phyloP scores from a whole-genome alignment of 92 coral and sea anemone genomes.

The Paragorgia papillata region DNA sequence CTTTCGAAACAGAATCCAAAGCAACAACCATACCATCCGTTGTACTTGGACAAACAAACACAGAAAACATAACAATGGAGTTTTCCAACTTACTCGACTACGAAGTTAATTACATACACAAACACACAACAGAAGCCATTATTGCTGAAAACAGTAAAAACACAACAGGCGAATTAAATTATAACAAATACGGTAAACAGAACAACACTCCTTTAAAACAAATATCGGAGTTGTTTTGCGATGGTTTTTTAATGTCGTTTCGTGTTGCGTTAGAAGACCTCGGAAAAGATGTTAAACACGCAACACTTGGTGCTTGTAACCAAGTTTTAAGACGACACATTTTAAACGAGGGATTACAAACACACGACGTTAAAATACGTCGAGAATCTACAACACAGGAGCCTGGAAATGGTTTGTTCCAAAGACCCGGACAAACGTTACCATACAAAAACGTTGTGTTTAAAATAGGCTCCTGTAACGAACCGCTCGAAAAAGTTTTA shows the following conservation, averaged over 20 bases:
- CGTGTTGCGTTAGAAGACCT: background rate
- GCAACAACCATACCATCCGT: no score
- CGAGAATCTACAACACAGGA: background rate
- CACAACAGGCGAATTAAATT: background rate
- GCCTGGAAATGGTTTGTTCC: background rate
- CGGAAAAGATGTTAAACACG: background rate
- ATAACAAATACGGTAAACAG: background rate
- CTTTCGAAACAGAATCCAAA: no score
- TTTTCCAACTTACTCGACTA: no score
- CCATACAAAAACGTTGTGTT: background rate
- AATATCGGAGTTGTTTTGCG: constrained; percentile 39
- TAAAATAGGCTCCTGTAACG: background rate
- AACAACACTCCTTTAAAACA: constrained; percentile 42
- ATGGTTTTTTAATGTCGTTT: background rate
- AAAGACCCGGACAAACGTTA: no score
- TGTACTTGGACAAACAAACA: no score
- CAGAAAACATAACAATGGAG: no score
- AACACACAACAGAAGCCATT: background rate
- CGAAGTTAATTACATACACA: background rate
- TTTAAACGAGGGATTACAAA: background rate
- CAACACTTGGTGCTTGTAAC: background rate
- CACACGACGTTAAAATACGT: background rate
- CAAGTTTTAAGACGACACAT: background rate
- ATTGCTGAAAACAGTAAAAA: background rate
- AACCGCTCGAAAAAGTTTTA: background rate